A percentile compares a stretch with the other conserved stretches of the same genome.
Evolutionary conservation across 2,888 invertebrate genomes (phyloP).

Genomic region (Leptura quadrifasciata): DNA sequence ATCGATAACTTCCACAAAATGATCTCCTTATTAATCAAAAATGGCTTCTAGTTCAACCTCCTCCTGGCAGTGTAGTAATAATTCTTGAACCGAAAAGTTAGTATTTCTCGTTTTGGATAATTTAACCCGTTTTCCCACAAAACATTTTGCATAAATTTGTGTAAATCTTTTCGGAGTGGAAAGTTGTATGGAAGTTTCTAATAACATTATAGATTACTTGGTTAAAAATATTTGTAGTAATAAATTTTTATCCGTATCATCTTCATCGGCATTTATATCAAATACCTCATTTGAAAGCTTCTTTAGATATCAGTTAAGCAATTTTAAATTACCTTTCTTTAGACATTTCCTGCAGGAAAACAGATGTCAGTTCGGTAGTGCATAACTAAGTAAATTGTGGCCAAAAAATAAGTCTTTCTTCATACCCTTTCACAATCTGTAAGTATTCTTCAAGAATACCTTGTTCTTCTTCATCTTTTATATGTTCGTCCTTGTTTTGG

Average conservation of each 20-base stretch:
- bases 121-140: slow-evolving; percentile 78
- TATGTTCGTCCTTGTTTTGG: slow-evolving; percentile 67
- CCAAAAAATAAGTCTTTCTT: slow-evolving; percentile 80
- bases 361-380: slow-evolving; percentile 82
- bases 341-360: slow-evolving; percentile 81
- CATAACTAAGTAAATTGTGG: slow-evolving; percentile 87
- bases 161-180: slow-evolving; percentile 80
- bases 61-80: slow-evolving; percentile 80
- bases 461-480: slow-evolving; percentile 48
- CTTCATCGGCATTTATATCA: slow-evolving; percentile 65
- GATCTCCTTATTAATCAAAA: slow-evolving; percentile 81
- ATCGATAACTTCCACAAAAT: slow-evolving; percentile 79
- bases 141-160: slow-evolving; percentile 81
- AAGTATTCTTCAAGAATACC: slow-evolving; percentile 77
- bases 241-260: slow-evolving; percentile 55
- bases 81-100: slow-evolving; percentile 88
- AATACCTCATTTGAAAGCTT: slow-evolving; percentile 81
- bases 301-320: slow-evolving; percentile 76
- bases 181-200: slow-evolving; percentile 81
- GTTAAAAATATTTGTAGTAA: slow-evolving; percentile 80
- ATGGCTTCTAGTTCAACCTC: slow-evolving; percentile 86
- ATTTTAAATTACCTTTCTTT: slow-evolving; percentile 77
- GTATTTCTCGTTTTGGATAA: slow-evolving; percentile 81
- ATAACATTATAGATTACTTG: slow-evolving; percentile 78
- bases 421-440: slow-evolving; percentile 80